Percentiles rank a stretch among this genome's conserved stretches.
These are phyloP conservation scores for Dreissena rostriformis DNA, from an alignment of 1,140 invertebrate species.

Conservation along the genomic window DNA sequence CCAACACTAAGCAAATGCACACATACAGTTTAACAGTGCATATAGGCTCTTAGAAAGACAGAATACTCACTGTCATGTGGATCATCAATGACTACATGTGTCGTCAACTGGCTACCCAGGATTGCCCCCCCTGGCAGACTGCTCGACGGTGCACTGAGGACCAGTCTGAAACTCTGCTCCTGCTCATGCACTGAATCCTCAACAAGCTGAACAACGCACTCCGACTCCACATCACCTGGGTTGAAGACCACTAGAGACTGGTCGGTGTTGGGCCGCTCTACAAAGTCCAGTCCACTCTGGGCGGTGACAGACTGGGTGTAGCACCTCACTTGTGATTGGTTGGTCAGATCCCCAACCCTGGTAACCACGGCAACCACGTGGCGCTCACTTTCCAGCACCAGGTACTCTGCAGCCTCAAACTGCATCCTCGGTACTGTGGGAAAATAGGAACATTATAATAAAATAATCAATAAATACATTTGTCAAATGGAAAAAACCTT, in stretches of 20 bases:
- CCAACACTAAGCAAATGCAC: too few relatives aligned
- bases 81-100: constrained; percentile 78
- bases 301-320: constrained; percentile 81
- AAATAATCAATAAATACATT: too few relatives aligned
- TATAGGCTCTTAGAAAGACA: too few relatives aligned
- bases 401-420: constrained; percentile 77
- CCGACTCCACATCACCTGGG: constrained; percentile 79
- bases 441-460: background rate
- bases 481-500: too few relatives aligned
- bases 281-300: constrained; percentile 77
- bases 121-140: constrained; percentile 69
- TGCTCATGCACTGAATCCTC: constrained; percentile 77
- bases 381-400: constrained; percentile 78
- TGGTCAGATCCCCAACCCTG: constrained; percentile 78
- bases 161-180: constrained; percentile 78
- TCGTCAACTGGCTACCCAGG: constrained; percentile 73
- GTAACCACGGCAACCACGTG: constrained; percentile 74
- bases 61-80: constrained; percentile 78
- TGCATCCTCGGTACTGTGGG: constrained; percentile 78
- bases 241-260: constrained; percentile 77
- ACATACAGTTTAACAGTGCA: too few relatives aligned
- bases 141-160: constrained; percentile 78
- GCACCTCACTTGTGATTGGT: constrained; percentile 78
- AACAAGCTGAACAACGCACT: constrained; percentile 76
- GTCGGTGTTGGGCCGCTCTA: constrained; percentile 80